Evolutionary conservation across 2,797 vertebrate genomes (phyloP).

Genomic region (Rhinella marina): DNA sequence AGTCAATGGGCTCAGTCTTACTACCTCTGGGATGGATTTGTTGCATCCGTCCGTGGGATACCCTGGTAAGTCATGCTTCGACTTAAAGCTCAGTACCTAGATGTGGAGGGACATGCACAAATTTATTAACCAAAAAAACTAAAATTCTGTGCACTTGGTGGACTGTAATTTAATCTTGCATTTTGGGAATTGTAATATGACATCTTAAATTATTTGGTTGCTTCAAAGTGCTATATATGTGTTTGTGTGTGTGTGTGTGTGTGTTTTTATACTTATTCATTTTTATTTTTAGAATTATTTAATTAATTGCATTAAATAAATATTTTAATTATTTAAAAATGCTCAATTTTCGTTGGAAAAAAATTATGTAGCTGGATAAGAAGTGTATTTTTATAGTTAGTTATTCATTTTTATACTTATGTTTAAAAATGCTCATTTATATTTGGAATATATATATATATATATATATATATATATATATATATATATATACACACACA

Average conservation of each 20-base stretch:
- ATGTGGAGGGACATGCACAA: neutral
- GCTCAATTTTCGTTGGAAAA: too few species aligned
- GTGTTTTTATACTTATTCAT: neutral
- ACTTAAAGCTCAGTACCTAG: conserved; percentile 2
- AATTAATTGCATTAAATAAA: too few species aligned
- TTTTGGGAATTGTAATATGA: too few species aligned
- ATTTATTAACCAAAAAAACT: neutral
- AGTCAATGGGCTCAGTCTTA: conserved; percentile 97
- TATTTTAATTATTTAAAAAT: too few species aligned
- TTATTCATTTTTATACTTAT: too few species aligned
- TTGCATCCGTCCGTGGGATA: conserved; percentile 97
- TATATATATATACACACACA: too few species aligned
- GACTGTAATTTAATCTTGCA: neutral
- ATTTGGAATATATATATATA: neutral
- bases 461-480: neutral
- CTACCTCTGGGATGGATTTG: conserved; percentile 96
- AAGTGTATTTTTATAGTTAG: too few species aligned
- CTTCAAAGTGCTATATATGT: neutral
- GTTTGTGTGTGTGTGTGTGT: neutral
- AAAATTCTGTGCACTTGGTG: neutral
- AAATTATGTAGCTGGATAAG: too few species aligned
- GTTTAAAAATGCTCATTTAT: too few species aligned
- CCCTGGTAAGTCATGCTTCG: conserved; percentile 82
- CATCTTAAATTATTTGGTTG: neutral
- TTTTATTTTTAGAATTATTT: too few species aligned